Conservation (phyloP, 2,113 vertebrate genomes). For the Laterallus jamaicensis region DNA sequence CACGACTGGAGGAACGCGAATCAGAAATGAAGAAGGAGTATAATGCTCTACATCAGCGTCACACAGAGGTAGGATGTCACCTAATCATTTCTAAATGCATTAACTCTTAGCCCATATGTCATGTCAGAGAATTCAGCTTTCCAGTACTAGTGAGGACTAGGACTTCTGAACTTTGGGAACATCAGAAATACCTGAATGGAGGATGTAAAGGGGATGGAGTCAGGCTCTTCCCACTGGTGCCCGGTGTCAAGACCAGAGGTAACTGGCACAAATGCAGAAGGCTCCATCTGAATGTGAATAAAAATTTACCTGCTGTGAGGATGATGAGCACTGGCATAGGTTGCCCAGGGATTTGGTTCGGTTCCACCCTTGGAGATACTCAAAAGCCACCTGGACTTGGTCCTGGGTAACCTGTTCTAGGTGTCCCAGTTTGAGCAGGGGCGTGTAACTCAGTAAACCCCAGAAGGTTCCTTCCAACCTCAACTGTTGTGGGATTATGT, state of each 20-base stretch:
- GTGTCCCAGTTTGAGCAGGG: not conserved
- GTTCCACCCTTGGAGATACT: not conserved
- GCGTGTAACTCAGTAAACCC: accelerated
- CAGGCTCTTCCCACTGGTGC: not conserved
- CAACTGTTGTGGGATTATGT: not conserved
- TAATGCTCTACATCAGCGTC: slow-evolving; percentile 94
- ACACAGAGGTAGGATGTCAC: slow-evolving; percentile 87
- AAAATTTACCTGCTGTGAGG: not conserved
- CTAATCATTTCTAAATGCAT: not conserved
- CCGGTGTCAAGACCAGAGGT: not conserved
- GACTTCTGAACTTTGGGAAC: not conserved
- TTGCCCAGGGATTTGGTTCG: not conserved
- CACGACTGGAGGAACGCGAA: slow-evolving; percentile 93
- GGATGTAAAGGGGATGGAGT: not conserved
- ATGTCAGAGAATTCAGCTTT: not conserved
- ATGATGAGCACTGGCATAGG: not conserved
- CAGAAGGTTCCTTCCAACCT: not conserved
- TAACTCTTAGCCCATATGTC: not conserved
- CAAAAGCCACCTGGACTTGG: accelerated
- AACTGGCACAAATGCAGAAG: not conserved
- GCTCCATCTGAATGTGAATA: not conserved
- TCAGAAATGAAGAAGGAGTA: slow-evolving; percentile 99
- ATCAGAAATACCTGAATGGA: not conserved
- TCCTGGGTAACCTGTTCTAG: not conserved
- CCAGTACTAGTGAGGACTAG: not conserved